Base-by-base conservation (phyloP, 2,888 invertebrate genomes). In the Lypha dubia region DNA sequence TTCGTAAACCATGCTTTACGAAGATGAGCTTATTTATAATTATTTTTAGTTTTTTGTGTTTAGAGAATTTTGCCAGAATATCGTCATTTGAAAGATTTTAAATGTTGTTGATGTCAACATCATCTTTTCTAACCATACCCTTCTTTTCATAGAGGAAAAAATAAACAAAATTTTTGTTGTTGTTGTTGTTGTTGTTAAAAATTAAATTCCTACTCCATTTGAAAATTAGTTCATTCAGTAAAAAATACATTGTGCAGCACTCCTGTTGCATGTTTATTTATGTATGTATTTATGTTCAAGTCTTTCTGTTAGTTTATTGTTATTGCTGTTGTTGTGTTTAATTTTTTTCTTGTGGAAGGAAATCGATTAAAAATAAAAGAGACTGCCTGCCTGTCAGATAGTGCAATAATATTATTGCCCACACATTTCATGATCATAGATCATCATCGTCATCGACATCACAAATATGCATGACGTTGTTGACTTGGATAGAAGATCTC, bases 381-480 rank as follows among this genome's bases (percentile, higher is more conserved):
- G 56, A 76, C 44, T 58, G 63, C 58, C 76, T 46, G 56, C 71
- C 44, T 58, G 63, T 65, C 76, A 74, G 38, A 75, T 56, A 76
- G 17, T 56, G 49, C 35, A 76, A 74, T 49, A 83, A 73, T 60
- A 74, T 63, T 63, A 79, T 79, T 79, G 83, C 83, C 83, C 83
- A 83, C 83, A 83, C 83, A 83, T 67, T 83, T 83, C 83, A 74
- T 79, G 83, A 83, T 83, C 73, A 74, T 58, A 68, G 83, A 81
- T 81, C 74, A 81, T 81, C 68, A 20, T 22, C 17, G n/a, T 38
- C 13, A 81, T 81, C 67, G 74, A 74, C 71, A 70, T 70, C 71
- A 73, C 24, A 62, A 68, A 70, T 63, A 81, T 70, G 63, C 38
- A 75, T 63, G 70, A 81, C 76, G 70, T 60, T 74, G 75, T 65